Evolutionary conservation across 2,888 invertebrate genomes (phyloP).

Genomic region (Agrochola lychnidis): DNA sequence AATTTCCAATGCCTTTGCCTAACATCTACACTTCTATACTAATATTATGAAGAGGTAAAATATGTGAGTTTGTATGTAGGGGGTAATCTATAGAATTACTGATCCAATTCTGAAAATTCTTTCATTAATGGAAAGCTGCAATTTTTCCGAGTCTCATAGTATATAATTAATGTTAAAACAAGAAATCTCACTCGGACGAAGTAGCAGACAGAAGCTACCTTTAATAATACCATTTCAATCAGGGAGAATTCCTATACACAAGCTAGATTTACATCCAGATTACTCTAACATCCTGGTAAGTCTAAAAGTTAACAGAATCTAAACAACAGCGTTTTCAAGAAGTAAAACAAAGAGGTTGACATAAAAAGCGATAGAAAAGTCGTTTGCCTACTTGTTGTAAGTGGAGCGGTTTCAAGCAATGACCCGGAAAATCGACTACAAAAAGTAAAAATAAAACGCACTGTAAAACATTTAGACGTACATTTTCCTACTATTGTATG

Average conservation of each 20-base stretch:
- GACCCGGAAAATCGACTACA: conserved; percentile 19
- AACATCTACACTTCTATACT: too few relatives aligned
- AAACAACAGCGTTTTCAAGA: not conserved
- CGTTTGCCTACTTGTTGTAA: conserved; percentile 22
- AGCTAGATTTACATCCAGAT: not conserved
- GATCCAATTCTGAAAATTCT: not conserved
- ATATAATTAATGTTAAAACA: too few relatives aligned
- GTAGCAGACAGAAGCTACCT: too few relatives aligned
- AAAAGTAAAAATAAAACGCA: conserved; percentile 21
- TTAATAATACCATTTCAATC: not conserved
- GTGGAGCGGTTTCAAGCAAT: conserved; percentile 25
- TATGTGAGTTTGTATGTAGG: not conserved
- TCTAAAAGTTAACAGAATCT: not conserved
- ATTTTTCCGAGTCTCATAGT: not conserved
- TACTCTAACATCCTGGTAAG: not conserved
- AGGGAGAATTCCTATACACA: not conserved
- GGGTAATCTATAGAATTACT: not conserved
- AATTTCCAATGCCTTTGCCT: not conserved
- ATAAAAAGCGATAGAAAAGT: conserved; percentile 19
- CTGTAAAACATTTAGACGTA: conserved; percentile 3
- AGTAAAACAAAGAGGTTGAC: conserved; percentile 18
- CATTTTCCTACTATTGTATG: not conserved
- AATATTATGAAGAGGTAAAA: not conserved
- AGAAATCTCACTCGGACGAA: too few relatives aligned
- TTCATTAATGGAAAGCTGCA: not conserved